A percentile compares a stretch with the other conserved stretches of the same genome.
Conservation (phyloP, 2,113 vertebrate genomes). For the Oophaga pumilio region DNA sequence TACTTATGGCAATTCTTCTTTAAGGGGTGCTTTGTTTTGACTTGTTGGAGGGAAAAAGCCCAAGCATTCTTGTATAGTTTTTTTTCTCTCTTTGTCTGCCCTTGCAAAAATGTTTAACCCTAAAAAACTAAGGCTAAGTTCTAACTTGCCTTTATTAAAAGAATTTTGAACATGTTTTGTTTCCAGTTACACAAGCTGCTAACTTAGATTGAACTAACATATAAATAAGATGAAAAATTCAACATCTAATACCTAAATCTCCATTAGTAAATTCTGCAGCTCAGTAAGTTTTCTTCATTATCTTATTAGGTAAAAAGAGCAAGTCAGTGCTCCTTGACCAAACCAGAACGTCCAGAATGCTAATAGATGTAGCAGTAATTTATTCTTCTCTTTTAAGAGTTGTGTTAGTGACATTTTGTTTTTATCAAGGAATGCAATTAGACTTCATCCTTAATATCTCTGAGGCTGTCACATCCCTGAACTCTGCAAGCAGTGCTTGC, state of each 20-base stretch:
- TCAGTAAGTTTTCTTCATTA: conserved; percentile 88
- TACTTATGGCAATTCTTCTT: too few species aligned
- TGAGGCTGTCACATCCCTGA: conserved; percentile 94
- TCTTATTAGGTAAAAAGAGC: conserved; percentile 89
- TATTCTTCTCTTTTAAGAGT: conserved; percentile 91
- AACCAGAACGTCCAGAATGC: conserved; percentile 82
- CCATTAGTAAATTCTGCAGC: conserved; percentile 88
- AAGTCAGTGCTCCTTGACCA: conserved; percentile 83
- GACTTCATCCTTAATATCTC: conserved; percentile 98
- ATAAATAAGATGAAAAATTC: conserved; percentile 80
- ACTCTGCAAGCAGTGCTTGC: conserved; percentile 86
- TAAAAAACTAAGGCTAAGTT: conserved; percentile 60
- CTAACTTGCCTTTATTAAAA: conserved; percentile 32
- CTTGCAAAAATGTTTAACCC: conserved; percentile 62
- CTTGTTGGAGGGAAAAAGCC: background rate
- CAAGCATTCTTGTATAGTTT: background rate
- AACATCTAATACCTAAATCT: conserved; percentile 85
- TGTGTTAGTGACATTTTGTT: conserved; percentile 96
- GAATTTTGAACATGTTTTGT: conserved; percentile 60
- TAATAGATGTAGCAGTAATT: conserved; percentile 87
- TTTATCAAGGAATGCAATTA: conserved; percentile 99
- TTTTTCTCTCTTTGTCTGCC: background rate
- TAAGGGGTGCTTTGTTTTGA: background rate
- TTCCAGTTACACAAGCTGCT: conserved; percentile 49
- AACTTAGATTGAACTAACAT: conserved; percentile 56